A percentile compares a stretch with the other conserved stretches of the same genome.
Conservation (phyloP, 2,888 invertebrate species). For the Perithous albicinctus region DNA sequence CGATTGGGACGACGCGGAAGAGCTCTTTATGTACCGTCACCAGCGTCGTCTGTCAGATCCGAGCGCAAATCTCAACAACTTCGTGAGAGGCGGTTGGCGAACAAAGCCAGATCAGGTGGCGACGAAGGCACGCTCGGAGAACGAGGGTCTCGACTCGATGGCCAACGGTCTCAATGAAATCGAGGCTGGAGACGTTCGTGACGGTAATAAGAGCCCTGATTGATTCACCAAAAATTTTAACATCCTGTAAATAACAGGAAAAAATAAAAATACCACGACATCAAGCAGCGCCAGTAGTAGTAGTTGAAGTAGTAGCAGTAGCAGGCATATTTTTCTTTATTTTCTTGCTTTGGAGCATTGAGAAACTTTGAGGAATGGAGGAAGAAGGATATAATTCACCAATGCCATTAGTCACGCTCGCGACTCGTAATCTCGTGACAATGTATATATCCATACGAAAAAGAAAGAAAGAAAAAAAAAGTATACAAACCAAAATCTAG, state of each 20-base stretch:
- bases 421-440: conserved; percentile 22
- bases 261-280: conserved; percentile 4
- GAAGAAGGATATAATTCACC: conserved; percentile 31
- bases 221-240: conserved; percentile 14
- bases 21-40: conserved; percentile 92
- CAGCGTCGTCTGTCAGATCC: conserved; percentile 96
- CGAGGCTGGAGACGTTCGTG: conserved; percentile 96
- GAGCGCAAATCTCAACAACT: conserved; percentile 94
- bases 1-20: conserved; percentile 95
- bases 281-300: background rate
- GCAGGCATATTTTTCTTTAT: conserved; percentile 18
- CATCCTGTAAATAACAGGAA: background rate
- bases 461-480: background rate
- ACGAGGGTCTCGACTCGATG: conserved; percentile 95
- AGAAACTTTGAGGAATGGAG: conserved; percentile 52
- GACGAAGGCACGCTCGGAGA: conserved; percentile 93
- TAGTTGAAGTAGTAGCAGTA: background rate
- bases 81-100: conserved; percentile 93
- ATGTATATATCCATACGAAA: background rate
- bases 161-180: conserved; percentile 95
- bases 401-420: conserved; percentile 30
- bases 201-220: conserved; percentile 88
- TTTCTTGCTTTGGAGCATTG: conserved; percentile 37
- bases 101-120: conserved; percentile 86
- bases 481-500: conserved; percentile 8